These are phyloP conservation scores for Phocides pigmalion DNA, from an alignment of 1,140 invertebrate species.

Conservation along the genomic window DNA sequence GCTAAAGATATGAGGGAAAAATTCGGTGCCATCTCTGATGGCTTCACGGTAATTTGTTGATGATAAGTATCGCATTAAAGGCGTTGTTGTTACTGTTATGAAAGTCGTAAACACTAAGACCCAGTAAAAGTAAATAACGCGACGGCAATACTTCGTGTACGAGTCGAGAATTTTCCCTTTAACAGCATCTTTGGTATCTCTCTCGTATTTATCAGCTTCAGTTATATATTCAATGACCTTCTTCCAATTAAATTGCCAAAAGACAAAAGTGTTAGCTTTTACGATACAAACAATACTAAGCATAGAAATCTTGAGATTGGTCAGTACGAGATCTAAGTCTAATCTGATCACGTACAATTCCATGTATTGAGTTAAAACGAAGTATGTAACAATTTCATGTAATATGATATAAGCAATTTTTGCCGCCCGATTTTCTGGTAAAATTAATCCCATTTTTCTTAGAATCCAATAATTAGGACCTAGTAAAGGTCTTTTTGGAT, in stretches of 20 bases:
- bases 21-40: slow-evolving; percentile 61
- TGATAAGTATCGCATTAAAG: slow-evolving; percentile 54
- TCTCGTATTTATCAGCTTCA: slow-evolving; percentile 66
- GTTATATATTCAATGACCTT: slow-evolving; percentile 62
- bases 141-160: slow-evolving; percentile 66
- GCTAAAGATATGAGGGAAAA: slow-evolving; percentile 70
- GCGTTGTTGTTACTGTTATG: slow-evolving; percentile 46
- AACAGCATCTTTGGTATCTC: slow-evolving; percentile 42
- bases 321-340: slow-evolving; percentile 59
- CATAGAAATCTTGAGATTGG: slow-evolving; percentile 72
- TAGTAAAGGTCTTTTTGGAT: slow-evolving; percentile 52
- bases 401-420: slow-evolving; percentile 53
- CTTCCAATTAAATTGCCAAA: slow-evolving; percentile 65
- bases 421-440: slow-evolving; percentile 48
- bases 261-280: slow-evolving; percentile 60
- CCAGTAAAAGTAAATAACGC: slow-evolving; percentile 64
- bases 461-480: slow-evolving; percentile 70
- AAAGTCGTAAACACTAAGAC: slow-evolving; percentile 57
- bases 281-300: slow-evolving; percentile 65
- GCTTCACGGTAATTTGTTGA: slow-evolving; percentile 53
- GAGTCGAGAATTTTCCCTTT: slow-evolving; percentile 50
- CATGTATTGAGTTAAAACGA: slow-evolving; percentile 64
- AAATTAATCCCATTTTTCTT: slow-evolving; percentile 57
- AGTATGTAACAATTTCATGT: slow-evolving; percentile 54
- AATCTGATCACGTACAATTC: slow-evolving; percentile 66